phyloP scores from a whole-genome alignment of 2,113 vertebrate genomes.

The Orientallactaga bullata region DNA sequence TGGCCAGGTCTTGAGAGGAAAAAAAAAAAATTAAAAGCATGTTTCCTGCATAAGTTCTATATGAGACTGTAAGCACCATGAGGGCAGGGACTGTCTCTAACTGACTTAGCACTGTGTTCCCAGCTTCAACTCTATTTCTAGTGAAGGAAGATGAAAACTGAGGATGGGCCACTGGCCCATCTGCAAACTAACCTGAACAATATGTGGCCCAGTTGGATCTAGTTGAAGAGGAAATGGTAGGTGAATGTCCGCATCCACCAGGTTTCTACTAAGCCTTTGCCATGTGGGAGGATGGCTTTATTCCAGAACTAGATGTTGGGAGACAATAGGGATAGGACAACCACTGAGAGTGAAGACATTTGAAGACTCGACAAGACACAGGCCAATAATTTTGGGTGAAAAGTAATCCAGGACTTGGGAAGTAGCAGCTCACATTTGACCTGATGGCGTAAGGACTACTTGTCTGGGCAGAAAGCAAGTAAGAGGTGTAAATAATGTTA shows the following conservation, averaged over 20 bases:
- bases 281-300: neutral
- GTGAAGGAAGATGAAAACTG: neutral
- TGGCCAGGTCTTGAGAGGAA: neutral
- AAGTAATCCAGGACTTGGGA: neutral
- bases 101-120: neutral
- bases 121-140: neutral
- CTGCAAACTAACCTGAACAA: neutral
- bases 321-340: neutral
- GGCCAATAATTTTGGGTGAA: too few relatives aligned
- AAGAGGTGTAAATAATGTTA: neutral
- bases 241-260: neutral
- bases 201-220: neutral
- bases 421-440: neutral
- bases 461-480: neutral
- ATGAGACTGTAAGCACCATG: neutral
- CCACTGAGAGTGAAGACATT: neutral
- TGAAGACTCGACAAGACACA: neutral
- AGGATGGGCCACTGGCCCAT: neutral
- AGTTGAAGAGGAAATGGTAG: neutral
- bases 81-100: neutral
- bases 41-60: neutral
- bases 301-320: neutral
- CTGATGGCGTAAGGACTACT: neutral
- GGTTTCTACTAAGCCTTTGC: neutral
- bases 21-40: too few relatives aligned